Percentiles rank a stretch among this genome's conserved stretches.
Conservation (phyloP, 2,888 invertebrate genomes). For the Archaeoteleia sp. region DNA sequence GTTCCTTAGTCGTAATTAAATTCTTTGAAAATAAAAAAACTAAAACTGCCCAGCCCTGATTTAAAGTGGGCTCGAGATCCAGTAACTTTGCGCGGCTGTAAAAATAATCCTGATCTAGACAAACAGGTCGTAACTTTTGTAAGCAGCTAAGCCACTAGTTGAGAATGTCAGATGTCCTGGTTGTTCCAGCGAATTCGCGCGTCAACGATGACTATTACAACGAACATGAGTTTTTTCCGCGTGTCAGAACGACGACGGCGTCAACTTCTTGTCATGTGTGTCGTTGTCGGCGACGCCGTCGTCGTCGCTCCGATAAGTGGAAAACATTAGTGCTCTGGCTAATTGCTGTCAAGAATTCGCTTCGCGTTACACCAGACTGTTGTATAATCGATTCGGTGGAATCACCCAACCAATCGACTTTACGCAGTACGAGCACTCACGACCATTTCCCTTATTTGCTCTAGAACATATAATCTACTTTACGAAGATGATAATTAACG, state of each 20-base stretch:
- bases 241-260: constrained; percentile 52
- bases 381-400: constrained; percentile 65
- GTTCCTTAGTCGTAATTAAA: too few relatives aligned
- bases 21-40: too few relatives aligned
- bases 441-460: constrained; percentile 9
- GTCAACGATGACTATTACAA: constrained; percentile 59
- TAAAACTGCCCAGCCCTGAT: too few relatives aligned
- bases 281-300: constrained; percentile 16
- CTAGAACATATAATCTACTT: background rate
- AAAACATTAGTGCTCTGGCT: constrained; percentile 66
- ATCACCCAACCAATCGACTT: constrained; percentile 47
- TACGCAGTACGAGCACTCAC: constrained; percentile 29
- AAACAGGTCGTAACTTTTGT: too few relatives aligned
- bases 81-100: too few relatives aligned
- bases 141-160: too few relatives aligned
- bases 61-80: too few relatives aligned
- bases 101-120: too few relatives aligned
- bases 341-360: constrained; percentile 67
- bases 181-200: constrained; percentile 43
- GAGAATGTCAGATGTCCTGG: constrained; percentile 23
- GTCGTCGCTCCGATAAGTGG: constrained; percentile 58
- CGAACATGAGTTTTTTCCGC: constrained; percentile 60
- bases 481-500: too few relatives aligned
- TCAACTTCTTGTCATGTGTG: constrained; percentile 56
- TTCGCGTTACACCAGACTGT: constrained; percentile 57